Conservation (phyloP, 2,113 vertebrate genomes). For the Mormoops blainvillei region DNA sequence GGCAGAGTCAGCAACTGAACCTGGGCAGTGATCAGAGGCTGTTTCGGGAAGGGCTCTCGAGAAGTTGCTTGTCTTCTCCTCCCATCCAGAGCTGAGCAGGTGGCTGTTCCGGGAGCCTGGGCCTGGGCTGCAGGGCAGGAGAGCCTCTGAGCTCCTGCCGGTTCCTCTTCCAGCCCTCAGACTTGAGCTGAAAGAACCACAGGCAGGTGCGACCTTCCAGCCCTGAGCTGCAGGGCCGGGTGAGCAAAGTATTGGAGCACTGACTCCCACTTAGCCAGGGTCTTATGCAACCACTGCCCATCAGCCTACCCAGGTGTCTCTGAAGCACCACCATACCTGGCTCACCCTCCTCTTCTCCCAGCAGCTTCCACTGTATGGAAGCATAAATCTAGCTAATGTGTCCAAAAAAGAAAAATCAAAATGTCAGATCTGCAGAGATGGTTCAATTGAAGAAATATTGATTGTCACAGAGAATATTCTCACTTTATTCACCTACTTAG, state of each 20-base stretch:
- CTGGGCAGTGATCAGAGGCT: neutral
- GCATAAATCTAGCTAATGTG: constrained; percentile 68
- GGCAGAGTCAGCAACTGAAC: neutral
- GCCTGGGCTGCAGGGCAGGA: neutral
- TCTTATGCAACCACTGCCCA: neutral
- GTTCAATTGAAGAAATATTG: constrained; percentile 80
- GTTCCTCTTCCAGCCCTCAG: neutral
- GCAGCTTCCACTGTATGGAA: neutral
- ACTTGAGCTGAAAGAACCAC: neutral
- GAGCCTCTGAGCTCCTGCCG: neutral
- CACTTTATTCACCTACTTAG: constrained; percentile 82
- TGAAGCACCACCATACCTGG: neutral
- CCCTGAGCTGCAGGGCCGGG: neutral
- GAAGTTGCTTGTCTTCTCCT: neutral
- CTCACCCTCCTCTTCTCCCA: fast-evolving
- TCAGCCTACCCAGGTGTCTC: neutral
- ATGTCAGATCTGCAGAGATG: constrained; percentile 81
- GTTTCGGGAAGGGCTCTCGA: neutral
- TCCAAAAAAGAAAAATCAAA: constrained; percentile 78
- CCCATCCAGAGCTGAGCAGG: neutral
- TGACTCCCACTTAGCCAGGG: neutral
- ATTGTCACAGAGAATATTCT: constrained; percentile 82
- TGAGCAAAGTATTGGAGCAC: fast-evolving
- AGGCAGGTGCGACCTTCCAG: neutral
- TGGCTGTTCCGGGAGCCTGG: neutral